phyloP scores from a whole-genome alignment of 92 coral and sea anemone genomes.

The Anthopleura xanthogrammica region DNA sequence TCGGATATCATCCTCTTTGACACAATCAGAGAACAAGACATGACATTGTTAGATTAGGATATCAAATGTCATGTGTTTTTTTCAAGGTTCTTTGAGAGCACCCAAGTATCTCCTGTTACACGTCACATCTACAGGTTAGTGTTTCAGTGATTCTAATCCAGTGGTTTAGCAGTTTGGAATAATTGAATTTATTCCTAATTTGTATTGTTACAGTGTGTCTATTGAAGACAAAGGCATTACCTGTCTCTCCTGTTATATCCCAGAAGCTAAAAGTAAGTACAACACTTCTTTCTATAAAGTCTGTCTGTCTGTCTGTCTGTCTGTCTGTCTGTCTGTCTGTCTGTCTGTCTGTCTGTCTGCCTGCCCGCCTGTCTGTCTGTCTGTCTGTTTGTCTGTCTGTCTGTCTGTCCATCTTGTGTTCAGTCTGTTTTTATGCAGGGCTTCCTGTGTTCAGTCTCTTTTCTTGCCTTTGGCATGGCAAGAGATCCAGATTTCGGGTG shows the following conservation, averaged over 20 bases:
- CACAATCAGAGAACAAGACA: too few species aligned
- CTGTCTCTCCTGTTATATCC: conserved; percentile 69
- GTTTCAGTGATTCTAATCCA: background rate
- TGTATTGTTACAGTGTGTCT: conserved; percentile 46
- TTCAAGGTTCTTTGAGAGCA: conserved; percentile 65
- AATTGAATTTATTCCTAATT: background rate
- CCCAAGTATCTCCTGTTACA: conserved; percentile 63
- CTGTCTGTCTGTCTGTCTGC: background rate
- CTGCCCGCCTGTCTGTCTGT: background rate
- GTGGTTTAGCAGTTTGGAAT: background rate
- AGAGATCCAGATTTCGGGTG: too few species aligned
- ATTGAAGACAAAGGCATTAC: conserved; percentile 44
- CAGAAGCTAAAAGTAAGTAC: conserved; percentile 70
- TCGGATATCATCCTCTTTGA: too few species aligned
- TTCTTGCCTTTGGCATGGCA: too few species aligned
- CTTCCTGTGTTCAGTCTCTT: too few species aligned
- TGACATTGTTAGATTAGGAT: too few species aligned
- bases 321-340: background rate
- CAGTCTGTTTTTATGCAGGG: too few species aligned
- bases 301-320: background rate
- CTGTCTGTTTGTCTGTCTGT: background rate
- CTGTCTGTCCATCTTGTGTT: too few species aligned
- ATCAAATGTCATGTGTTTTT: background rate
- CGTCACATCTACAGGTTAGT: conserved; percentile 81
- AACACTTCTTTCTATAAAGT: too few species aligned